Percentiles rank a stretch among this genome's conserved stretches.
These are phyloP conservation scores for Lophius piscatorius DNA, from an alignment of 2,113 vertebrate species.

Conservation along the genomic window DNA sequence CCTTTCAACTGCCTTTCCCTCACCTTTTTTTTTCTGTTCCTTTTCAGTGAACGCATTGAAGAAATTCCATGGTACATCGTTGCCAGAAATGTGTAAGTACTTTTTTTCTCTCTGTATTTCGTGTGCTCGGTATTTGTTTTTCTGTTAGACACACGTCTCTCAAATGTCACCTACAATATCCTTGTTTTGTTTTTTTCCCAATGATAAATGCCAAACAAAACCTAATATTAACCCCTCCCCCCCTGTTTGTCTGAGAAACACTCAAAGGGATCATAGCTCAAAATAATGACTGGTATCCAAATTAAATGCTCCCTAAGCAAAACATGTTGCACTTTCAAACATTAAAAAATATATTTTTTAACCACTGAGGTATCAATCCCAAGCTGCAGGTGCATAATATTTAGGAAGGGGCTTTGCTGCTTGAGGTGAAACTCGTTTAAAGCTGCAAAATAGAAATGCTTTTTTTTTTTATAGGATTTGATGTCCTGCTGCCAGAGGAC, in stretches of 20 bases:
- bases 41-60: constrained; percentile 75
- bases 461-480: constrained; percentile 26
- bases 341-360: constrained; percentile 30
- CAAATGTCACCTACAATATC: constrained; percentile 49
- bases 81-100: constrained; percentile 76
- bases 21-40: constrained; percentile 44
- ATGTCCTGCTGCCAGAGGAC: constrained; percentile 46
- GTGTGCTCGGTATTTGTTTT: constrained; percentile 59
- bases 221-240: constrained; percentile 63
- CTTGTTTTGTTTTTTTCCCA: constrained; percentile 5
- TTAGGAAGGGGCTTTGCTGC: constrained; percentile 20
- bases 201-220: constrained; percentile 33
- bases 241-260: constrained; percentile 45
- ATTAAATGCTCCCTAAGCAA: constrained; percentile 19
- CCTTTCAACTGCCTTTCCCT: constrained; percentile 57
- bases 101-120: constrained; percentile 33
- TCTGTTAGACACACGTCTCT: constrained; percentile 63
- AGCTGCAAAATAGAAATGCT: constrained; percentile 15
- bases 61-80: constrained; percentile 80
- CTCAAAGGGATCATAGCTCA: constrained; percentile 35
- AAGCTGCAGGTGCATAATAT: constrained; percentile 13
- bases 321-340: constrained; percentile 18
- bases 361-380: constrained; percentile 23
- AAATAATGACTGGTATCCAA: constrained; percentile 25
- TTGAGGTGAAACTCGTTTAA: constrained; percentile 15